phyloP scores from a whole-genome alignment of 2,113 vertebrate genomes.

The Rhabdomys dilectus region DNA sequence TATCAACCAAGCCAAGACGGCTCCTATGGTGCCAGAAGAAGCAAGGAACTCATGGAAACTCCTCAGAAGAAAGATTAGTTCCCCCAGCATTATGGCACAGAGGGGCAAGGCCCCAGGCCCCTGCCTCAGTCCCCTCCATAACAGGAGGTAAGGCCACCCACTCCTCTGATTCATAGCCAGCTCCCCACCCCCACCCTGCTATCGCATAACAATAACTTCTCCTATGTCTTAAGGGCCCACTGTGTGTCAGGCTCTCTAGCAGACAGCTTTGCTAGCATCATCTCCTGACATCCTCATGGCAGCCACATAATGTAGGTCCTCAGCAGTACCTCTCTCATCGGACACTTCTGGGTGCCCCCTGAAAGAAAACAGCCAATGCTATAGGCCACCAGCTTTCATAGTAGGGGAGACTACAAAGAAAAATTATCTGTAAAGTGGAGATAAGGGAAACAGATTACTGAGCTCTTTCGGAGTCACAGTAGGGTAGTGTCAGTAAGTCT shows the following conservation, averaged over 20 bases:
- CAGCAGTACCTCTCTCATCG: neutral
- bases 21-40: constrained; percentile 52
- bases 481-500: neutral
- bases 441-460: constrained; percentile 6
- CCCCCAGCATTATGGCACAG: constrained; percentile 60
- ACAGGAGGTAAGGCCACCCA: neutral
- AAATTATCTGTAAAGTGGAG: neutral
- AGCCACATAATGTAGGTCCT: neutral
- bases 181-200: constrained; percentile 20
- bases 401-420: neutral
- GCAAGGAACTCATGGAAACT: constrained; percentile 50
- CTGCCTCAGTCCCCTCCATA: constrained; percentile 63
- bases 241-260: constrained; percentile 36
- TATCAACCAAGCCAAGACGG: constrained; percentile 62
- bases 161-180: constrained; percentile 7
- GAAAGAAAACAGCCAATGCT: neutral
- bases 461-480: neutral
- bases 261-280: neutral
- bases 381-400: neutral
- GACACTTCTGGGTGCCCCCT: neutral
- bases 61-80: constrained; percentile 55
- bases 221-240: neutral
- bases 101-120: constrained; percentile 48
- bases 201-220: constrained; percentile 60
- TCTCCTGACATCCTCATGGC: constrained; percentile 24